Evolutionary conservation across 2,797 vertebrate species (phyloP), one percentile per base, ranked within the genome.

Genomic region (Phrynocephalus guinanensis): DNA sequence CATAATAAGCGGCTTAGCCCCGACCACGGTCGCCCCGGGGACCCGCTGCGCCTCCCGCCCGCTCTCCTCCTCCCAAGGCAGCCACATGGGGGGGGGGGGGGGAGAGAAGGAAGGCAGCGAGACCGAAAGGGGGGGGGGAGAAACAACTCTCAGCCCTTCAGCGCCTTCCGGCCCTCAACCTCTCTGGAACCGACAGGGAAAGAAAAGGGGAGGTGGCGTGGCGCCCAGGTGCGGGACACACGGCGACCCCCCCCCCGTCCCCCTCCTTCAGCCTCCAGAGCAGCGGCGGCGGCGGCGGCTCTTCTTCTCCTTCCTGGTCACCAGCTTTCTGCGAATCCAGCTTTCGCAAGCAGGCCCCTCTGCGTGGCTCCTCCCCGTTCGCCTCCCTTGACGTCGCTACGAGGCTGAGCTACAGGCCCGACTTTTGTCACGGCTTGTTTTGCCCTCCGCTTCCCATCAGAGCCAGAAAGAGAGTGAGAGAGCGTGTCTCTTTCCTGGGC

Each of bases 301-400:
- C 4, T 63, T 63, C 71, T 92, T 94, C 87, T 91, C 87, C 91
- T 93, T 94, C 94, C 94, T 77, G 93, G 93, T 94, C 94, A 93
- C 87, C 90, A 67, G 91, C 87, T 87, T 70, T 50, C 90, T 93
- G 92, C 93, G 93, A 91, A 94, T 91, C 88, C 91, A 91, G 93
- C 92, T 93, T 89, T 90, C 92, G 91, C 93, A 91, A 91, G 70
- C 91, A 79, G 90, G 90, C 92, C 92, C 88, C 68, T 52, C 68
- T 52, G 91, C 13, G 75, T 44, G 67, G 91, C 94, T 93, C 93
- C 92, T 90, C 94, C 93, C 87, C 72, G 84, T 83, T 22, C 90
- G 67, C 91, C 93, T 82, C 87, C 91, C 6, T 83, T 78, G 28
- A 30, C 85, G 38, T 38, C 60, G 83, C 76, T 20, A 30, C 83